phyloP scores from a whole-genome alignment of 2,113 vertebrate genomes.

The Paralichthys olivaceus region DNA sequence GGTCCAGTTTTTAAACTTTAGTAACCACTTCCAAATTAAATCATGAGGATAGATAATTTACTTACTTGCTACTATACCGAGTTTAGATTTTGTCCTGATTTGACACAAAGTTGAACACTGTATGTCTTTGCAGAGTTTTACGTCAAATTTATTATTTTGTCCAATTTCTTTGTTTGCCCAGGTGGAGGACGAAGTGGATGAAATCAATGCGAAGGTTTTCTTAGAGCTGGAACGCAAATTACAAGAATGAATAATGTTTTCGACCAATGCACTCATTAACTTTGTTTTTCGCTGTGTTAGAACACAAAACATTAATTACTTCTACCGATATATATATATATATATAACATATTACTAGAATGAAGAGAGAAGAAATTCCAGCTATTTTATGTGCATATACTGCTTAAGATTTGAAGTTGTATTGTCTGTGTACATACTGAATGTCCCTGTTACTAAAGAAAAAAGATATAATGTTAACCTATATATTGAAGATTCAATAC shows the following conservation, averaged over 20 bases:
- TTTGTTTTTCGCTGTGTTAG: neutral
- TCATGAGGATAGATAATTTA: neutral
- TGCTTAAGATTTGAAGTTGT: conserved; percentile 12
- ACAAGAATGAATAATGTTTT: conserved; percentile 60
- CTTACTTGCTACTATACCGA: neutral
- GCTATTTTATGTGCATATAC: conserved; percentile 22
- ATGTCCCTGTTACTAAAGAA: conserved; percentile 10
- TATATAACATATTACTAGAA: neutral
- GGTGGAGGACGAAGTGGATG: conserved; percentile 86
- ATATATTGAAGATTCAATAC: conserved; percentile 5
- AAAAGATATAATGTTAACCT: conserved; percentile 4
- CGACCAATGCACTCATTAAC: neutral
- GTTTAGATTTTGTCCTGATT: neutral
- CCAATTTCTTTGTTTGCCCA: conserved; percentile 44
- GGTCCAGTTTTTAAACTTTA: neutral
- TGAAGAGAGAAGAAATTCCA: conserved; percentile 12
- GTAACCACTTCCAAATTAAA: neutral
- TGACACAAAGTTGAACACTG: neutral
- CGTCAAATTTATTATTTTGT: conserved; percentile 5
- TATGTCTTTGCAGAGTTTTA: neutral
- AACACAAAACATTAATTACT: neutral
- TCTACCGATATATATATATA: neutral
- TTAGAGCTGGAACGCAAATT: conserved; percentile 81
- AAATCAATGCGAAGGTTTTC: conserved; percentile 82
- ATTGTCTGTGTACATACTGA: conserved; percentile 26